A percentile compares a stretch with the other conserved stretches of the same genome.
phyloP scores from a whole-genome alignment of 2,113 vertebrate species.

The Synchiropus splendidus region DNA sequence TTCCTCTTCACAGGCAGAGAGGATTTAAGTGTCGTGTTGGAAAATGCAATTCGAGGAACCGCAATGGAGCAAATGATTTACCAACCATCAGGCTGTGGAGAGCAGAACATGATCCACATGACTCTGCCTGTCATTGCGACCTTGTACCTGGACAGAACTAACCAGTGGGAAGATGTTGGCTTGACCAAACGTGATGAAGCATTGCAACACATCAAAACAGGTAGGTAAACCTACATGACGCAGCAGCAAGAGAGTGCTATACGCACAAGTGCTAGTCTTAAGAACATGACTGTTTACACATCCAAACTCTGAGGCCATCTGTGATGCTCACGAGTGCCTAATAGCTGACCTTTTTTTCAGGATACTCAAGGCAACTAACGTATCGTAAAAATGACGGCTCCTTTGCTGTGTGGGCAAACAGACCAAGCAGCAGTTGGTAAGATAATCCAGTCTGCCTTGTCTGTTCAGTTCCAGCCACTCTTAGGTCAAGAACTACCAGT shows the following conservation, averaged over 20 bases:
- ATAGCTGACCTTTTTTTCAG: slow-evolving; percentile 24
- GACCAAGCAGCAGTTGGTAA: slow-evolving; percentile 19
- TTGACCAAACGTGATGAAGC: slow-evolving; percentile 34
- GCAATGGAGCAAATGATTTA: slow-evolving; percentile 28
- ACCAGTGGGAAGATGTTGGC: slow-evolving; percentile 57
- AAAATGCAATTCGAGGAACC: slow-evolving; percentile 40
- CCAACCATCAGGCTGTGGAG: slow-evolving; percentile 42
- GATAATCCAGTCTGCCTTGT: too few relatives aligned
- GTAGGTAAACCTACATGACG: slow-evolving; percentile 33
- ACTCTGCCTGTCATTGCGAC: slow-evolving; percentile 54
- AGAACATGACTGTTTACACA: too few relatives aligned
- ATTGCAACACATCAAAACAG: slow-evolving; percentile 35
- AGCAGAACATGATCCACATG: slow-evolving; percentile 57
- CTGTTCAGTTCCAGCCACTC: too few relatives aligned
- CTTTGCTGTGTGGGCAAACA: neutral
- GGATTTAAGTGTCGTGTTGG: slow-evolving; percentile 22
- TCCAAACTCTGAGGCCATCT: too few relatives aligned
- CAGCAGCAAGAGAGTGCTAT: too few relatives aligned
- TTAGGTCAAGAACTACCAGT: too few relatives aligned
- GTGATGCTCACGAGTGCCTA: too few relatives aligned
- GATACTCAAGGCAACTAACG: slow-evolving; percentile 20
- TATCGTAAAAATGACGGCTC: slow-evolving; percentile 47
- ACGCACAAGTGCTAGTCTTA: too few relatives aligned
- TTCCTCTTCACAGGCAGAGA: slow-evolving; percentile 14
- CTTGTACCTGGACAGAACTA: slow-evolving; percentile 57